A percentile compares a stretch with the other conserved stretches of the same genome.
phyloP scores from a whole-genome alignment of 2,888 invertebrate genomes.

The Drosophila pegasa region DNA sequence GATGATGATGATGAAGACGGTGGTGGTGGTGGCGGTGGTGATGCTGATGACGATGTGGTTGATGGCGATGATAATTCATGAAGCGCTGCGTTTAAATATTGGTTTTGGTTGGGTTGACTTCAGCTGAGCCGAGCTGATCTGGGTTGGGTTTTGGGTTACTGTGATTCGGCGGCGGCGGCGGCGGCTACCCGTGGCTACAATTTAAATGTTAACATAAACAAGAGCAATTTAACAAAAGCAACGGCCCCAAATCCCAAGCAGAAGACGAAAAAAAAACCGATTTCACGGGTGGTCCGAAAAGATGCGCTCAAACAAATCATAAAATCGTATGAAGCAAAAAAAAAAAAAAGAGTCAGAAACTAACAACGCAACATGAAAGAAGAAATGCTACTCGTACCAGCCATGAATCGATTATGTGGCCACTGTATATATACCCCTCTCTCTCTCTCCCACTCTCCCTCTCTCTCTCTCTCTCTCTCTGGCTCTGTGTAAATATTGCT shows the following conservation, averaged over 20 bases:
- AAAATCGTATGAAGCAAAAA: constrained; percentile 64
- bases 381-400: constrained; percentile 74
- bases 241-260: constrained; percentile 42
- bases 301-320: constrained; percentile 83
- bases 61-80: constrained; percentile 80
- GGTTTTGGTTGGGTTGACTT: constrained; percentile 66
- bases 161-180: constrained; percentile 10
- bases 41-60: constrained; percentile 47
- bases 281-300: constrained; percentile 79
- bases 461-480: too few species aligned
- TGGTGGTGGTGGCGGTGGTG: constrained; percentile 37
- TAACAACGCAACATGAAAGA: constrained; percentile 78
- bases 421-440: constrained; percentile 46
- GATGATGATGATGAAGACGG: constrained; percentile 44
- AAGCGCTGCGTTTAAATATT: constrained; percentile 76
- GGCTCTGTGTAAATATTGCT: constrained; percentile 49
- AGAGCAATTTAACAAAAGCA: constrained; percentile 80
- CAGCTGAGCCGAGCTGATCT: constrained; percentile 1
- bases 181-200: constrained; percentile 79
- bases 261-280: constrained; percentile 65
- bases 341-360: constrained; percentile 56
- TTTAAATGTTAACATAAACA: constrained; percentile 83
- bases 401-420: constrained; percentile 82
- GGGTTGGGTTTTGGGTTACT: constrained; percentile 22
- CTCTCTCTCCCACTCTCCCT: too few species aligned